Evolutionary conservation across 2,888 invertebrate species (phyloP), one percentile per base, ranked within the genome.

Genomic region (Meliscaeva auricollis): DNA sequence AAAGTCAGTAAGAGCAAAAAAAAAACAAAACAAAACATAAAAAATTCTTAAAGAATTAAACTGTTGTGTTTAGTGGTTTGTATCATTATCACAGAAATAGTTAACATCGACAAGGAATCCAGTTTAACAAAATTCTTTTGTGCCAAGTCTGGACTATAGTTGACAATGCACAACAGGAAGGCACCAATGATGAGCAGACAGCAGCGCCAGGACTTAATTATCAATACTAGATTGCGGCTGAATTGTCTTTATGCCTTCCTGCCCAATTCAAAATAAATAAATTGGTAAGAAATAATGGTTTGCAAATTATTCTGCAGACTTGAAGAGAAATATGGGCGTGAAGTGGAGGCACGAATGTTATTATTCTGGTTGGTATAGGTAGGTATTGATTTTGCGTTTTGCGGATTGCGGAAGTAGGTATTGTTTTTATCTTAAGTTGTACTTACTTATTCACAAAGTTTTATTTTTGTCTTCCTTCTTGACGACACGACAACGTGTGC

Each of bases 61-160:
- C n/a, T 64, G 15, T 48, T 50, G 38, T 35, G 62, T 56, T 64
- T 50, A 69, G 76, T 48, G 58, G 54, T 46, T 72, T 72, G 69
- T 80, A 60, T 75, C 68, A 80, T 75, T 17, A 38, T 66, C 30
- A 26, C 26, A 4, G 76, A 79, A 80, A 80, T 72, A 76, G 48
- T 68, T 72, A 38, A 56, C 68, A 76, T 80, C 80, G 76, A 85
- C 80, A 85, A 85, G 80, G 76, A 80, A 85, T 85, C 84, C 80
- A 80, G 80, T 85, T 85, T 50, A 41, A 52, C 46, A 74, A 64
- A 41, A 64, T 69, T 75, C 70, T 74, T 68, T 79, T 79, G 79
- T 84, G 54, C 41, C 35, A 46, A 9, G 54, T 26, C 48, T 32
- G 4, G 48, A 35, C 20, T 35, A 35, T 66, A 9, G 9, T 13